Evolutionary conservation across 2,888 invertebrate species (phyloP), one percentile per base, ranked within the genome.

Genomic region (Troilus luridus): DNA sequence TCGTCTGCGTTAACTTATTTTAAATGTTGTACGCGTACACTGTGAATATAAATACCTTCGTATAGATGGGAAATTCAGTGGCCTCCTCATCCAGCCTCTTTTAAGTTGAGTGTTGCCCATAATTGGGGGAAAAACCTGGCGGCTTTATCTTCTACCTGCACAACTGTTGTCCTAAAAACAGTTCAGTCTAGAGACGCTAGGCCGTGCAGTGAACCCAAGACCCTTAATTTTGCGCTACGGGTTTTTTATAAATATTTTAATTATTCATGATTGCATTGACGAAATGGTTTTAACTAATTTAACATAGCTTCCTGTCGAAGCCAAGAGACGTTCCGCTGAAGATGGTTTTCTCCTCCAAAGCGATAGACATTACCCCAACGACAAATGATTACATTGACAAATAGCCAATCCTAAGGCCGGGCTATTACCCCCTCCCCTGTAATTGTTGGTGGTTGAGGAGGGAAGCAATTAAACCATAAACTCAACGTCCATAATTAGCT

Each of bases 381-480:
- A 77, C 72, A 17, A 24, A 77, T 41, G 27, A 77, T 77, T 77
- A 77, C 72, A 77, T 77, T 77, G 72, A 77, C 41, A 41, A 77
- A 77, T 77, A 27, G 27, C 41, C 72, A 19, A 77, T 27, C 7
- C 72, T 41, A 77, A 77, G 72, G 9, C 14, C 12, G 72, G 41
- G 9, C 72, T 77, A 41, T 77, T 77, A 27, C 14, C 72, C 41
- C 7, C 1, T 17, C 19, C 27, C 27, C 19, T 24, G 14, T 14
- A n/a, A n/a, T n/a, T n/a, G n/a, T n/a, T n/a, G n/a, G n/a, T n/a
- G n/a, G n/a, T n/a, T n/a, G n/a, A n/a, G 12, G 12, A 3, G 24
- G 24, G 19, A 41, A 77, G 41, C 72, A 77, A 77, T 77, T 77
- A 77, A 77, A 41, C 72, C 72, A 77, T 77, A 77, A 77, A 27